A percentile compares a stretch with the other conserved stretches of the same genome.
Conservation (phyloP, 2,797 vertebrate species). For the Oceanodroma leucorhoa region DNA sequence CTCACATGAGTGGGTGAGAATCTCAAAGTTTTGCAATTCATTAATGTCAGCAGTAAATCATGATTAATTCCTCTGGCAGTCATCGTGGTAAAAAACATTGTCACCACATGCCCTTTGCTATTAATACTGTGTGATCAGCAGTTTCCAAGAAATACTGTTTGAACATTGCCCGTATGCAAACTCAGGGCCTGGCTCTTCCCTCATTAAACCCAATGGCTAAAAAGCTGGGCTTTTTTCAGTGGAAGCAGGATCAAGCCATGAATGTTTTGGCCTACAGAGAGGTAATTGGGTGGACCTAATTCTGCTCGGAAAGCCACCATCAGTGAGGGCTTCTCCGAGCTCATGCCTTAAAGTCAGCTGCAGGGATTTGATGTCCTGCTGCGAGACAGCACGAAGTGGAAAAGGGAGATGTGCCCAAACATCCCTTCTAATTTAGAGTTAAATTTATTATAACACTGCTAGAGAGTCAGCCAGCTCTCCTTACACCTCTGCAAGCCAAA, state of each 20-base stretch:
- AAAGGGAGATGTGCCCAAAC: neutral
- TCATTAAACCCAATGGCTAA: neutral
- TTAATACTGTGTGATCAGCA: constrained; percentile 13
- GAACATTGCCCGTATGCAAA: neutral
- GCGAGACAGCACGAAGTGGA: rapidly evolving
- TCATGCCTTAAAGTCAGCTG: rapidly evolving
- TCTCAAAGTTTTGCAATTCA: neutral
- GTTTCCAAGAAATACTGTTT: neutral
- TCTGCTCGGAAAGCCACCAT: neutral
- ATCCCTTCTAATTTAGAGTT: neutral
- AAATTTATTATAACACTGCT: neutral
- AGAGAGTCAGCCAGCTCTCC: neutral
- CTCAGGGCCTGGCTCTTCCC: neutral
- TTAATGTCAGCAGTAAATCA: constrained; percentile 30
- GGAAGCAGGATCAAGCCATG: neutral
- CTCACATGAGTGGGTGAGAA: constrained; percentile 28
- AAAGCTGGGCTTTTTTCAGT: neutral
- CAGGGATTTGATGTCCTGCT: neutral
- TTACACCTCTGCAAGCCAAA: neutral
- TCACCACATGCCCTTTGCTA: constrained; percentile 51
- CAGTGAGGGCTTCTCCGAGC: rapidly evolving
- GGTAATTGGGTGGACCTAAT: neutral
- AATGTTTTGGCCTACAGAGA: neutral
- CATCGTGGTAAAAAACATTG: neutral
- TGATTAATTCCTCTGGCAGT: constrained; percentile 53